Percentiles rank a stretch among this genome's conserved stretches.
Evolutionary conservation across 2,113 vertebrate genomes (phyloP).

Genomic region (Numida meleagris): DNA sequence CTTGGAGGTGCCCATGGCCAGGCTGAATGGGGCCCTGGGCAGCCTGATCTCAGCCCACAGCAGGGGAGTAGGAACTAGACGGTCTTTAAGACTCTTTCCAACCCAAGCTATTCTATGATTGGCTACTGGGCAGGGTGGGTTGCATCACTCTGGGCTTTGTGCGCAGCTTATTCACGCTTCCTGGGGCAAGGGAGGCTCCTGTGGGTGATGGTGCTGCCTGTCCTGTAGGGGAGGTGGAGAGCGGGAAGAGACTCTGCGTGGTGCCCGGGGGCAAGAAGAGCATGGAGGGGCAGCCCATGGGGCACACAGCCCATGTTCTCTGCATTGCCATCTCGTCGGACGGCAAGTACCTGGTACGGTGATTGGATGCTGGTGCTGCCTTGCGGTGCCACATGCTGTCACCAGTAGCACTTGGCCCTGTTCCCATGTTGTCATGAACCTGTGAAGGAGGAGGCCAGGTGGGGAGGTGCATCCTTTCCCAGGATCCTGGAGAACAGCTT

Average conservation of each 20-base stretch:
- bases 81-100: not conserved
- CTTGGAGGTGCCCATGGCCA: not conserved
- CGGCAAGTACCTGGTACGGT: conserved; percentile 91
- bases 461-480: not conserved
- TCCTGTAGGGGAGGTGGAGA: conserved; percentile 87
- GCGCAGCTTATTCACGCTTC: fast-evolving
- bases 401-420: not conserved
- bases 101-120: not conserved
- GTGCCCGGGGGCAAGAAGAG: conserved; percentile 88
- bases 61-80: not conserved
- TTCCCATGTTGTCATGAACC: not conserved
- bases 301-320: conserved; percentile 87
- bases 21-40: not conserved
- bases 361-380: fast-evolving
- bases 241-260: conserved; percentile 86
- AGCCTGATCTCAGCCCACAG: not conserved
- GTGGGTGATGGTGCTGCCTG: not conserved
- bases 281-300: conserved; percentile 78
- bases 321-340: conserved; percentile 96
- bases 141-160: not conserved
- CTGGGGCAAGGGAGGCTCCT: not conserved
- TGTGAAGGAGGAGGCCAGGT: not conserved
- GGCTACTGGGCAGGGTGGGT: not conserved
- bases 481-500: fast-evolving
- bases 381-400: fast-evolving